Evolutionary conservation across 1,140 invertebrate species (phyloP).

Genomic region (Atta colombica): DNA sequence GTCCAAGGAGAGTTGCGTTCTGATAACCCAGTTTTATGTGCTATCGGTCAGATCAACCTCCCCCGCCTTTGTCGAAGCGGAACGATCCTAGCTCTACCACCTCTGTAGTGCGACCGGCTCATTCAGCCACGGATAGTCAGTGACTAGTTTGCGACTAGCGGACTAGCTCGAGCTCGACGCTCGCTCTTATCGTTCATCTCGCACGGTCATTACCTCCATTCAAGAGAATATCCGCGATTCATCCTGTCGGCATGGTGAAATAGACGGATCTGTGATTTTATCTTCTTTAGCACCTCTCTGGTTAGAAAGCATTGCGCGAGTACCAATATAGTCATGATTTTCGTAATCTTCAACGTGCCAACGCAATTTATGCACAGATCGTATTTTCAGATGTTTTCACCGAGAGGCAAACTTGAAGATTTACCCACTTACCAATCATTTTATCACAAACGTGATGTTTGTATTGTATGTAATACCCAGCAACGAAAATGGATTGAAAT

Average conservation of each 20-base stretch:
- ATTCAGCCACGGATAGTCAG: conserved; percentile 76
- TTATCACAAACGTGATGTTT: neutral
- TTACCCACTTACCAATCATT: neutral
- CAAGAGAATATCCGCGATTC: conserved; percentile 36
- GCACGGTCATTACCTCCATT: conserved; percentile 35
- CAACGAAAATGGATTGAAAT: too few relatives aligned
- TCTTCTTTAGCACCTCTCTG: neutral
- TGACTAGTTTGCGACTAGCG: conserved; percentile 72
- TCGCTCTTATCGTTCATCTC: conserved; percentile 57
- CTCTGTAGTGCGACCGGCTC: conserved; percentile 51
- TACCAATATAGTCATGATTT: neutral
- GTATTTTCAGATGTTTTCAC: conserved; percentile 9
- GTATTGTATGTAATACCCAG: too few relatives aligned
- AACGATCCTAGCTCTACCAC: conserved; percentile 72
- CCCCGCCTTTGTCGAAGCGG: conserved; percentile 78
- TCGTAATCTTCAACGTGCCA: neutral
- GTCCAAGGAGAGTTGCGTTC: conserved; percentile 85
- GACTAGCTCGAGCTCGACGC: conserved; percentile 48
- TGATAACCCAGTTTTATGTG: conserved; percentile 85
- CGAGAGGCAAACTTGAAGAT: neutral
- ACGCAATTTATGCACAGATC: neutral
- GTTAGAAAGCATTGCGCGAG: conserved; percentile 9
- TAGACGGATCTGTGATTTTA: neutral
- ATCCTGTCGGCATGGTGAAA: neutral
- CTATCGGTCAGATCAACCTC: conserved; percentile 83